These are phyloP conservation scores for Stramonita haemastoma DNA, from an alignment of 2,888 invertebrate genomes.

Conservation along the genomic window DNA sequence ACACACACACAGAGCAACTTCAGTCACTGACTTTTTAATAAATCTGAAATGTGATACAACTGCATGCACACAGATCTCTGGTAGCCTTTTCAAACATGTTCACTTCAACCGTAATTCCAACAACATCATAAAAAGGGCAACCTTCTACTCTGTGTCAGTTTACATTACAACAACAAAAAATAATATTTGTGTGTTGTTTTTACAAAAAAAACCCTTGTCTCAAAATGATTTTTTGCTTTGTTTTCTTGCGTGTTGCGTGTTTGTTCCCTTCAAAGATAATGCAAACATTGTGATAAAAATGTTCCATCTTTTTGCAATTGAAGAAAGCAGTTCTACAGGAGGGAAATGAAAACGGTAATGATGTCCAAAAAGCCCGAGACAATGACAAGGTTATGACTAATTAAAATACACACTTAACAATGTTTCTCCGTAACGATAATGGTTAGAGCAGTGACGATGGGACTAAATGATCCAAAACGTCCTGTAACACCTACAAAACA, in stretches of 20 bases:
- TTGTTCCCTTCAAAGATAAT: not conserved
- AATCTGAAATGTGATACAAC: constrained; percentile 13
- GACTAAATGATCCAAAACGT: too few relatives aligned
- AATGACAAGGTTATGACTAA: too few relatives aligned
- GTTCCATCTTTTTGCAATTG: too few relatives aligned
- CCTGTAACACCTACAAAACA: too few relatives aligned
- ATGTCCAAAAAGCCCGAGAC: too few relatives aligned
- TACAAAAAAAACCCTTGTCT: not conserved
- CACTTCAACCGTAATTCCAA: not conserved
- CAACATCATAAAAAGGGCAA: not conserved
- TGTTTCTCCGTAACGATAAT: too few relatives aligned
- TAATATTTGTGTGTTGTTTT: too few relatives aligned
- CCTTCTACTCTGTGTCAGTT: not conserved
- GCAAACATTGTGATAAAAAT: not conserved
- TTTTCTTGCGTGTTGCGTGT: not conserved
- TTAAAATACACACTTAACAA: too few relatives aligned
- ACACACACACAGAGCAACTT: not conserved
- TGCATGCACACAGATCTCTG: constrained; percentile 6
- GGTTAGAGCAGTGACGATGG: too few relatives aligned
- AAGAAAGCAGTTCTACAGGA: too few relatives aligned
- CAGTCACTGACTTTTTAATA: constrained; percentile 18
- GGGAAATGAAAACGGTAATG: too few relatives aligned
- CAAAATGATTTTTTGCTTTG: not conserved
- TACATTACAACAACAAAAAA: not conserved
- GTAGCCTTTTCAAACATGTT: not conserved